Evolutionary conservation across 2,888 invertebrate genomes (phyloP).

Genomic region (Sarcophaga variegata): DNA sequence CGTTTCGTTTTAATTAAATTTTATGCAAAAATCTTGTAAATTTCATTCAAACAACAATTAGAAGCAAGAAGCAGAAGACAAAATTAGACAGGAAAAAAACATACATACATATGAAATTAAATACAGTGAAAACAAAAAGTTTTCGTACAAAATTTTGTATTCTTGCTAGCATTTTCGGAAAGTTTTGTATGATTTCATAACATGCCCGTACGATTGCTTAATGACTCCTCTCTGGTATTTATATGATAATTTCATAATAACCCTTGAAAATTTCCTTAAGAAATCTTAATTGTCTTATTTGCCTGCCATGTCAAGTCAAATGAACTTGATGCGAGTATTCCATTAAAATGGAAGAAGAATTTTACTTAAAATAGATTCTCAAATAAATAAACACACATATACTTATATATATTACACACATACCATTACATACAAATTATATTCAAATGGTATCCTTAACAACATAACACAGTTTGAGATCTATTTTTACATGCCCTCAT

Average conservation of each 20-base stretch:
- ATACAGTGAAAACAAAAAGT: not conserved
- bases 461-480: no score
- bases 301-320: slow-evolving; percentile 41
- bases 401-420: not conserved
- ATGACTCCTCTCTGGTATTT: not conserved
- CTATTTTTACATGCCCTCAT: no score
- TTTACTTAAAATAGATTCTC: not conserved
- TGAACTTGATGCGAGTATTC: slow-evolving; percentile 33
- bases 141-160: not conserved
- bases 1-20: slow-evolving; percentile 37
- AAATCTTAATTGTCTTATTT: slow-evolving; percentile 51
- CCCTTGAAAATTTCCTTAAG: slow-evolving; percentile 31
- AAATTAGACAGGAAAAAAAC: not conserved
- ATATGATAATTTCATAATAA: slow-evolving; percentile 47
- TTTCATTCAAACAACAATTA: slow-evolving; percentile 4
- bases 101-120: not conserved
- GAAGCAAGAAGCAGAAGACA: not conserved
- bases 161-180: not conserved
- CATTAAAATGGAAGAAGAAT: not conserved
- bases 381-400: not conserved
- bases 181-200: not conserved
- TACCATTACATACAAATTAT: no score
- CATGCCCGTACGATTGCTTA: not conserved
- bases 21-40: slow-evolving; percentile 20
- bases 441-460: no score